A percentile compares a stretch with the other conserved stretches of the same genome.
phyloP scores from a whole-genome alignment of 2,113 vertebrate species.

The Bujurquina vittata region DNA sequence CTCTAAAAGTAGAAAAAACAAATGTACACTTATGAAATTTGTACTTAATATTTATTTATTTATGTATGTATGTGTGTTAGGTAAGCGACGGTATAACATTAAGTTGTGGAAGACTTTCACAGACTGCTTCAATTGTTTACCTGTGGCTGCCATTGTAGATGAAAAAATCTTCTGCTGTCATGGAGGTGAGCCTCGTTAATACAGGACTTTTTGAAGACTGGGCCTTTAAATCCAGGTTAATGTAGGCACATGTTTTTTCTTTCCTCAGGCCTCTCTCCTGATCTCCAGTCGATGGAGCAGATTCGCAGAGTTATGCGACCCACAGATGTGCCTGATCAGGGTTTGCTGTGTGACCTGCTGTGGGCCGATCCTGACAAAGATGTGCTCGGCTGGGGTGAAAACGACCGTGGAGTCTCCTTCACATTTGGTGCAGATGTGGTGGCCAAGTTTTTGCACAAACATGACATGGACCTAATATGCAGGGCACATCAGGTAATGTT shows the following conservation, averaged over 20 bases:
- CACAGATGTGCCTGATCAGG: conserved; percentile 91
- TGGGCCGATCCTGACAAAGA: conserved; percentile 98
- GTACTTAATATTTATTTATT: no score
- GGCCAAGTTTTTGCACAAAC: conserved; percentile 86
- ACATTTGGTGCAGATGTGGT: conserved; percentile 85
- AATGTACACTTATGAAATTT: background rate
- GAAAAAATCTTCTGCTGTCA: conserved; percentile 87
- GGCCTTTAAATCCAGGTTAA: background rate
- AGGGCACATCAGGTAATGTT: conserved; percentile 82
- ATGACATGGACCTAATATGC: conserved; percentile 88
- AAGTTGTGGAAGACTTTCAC: conserved; percentile 87
- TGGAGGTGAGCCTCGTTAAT: conserved; percentile 69
- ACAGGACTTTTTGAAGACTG: background rate
- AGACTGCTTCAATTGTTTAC: conserved; percentile 86
- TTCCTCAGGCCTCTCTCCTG: conserved; percentile 79
- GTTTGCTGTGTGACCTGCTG: conserved; percentile 89
- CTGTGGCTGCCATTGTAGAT: conserved; percentile 84
- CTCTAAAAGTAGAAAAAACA: rapidly evolving
- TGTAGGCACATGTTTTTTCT: background rate
- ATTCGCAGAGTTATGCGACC: conserved; percentile 95
- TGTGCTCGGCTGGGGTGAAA: conserved; percentile 84
- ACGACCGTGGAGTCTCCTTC: conserved; percentile 84
- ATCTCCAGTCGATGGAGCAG: conserved; percentile 87
- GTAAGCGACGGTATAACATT: conserved; percentile 85
- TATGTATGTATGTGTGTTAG: no score